phyloP scores from a whole-genome alignment of 2,888 invertebrate species.

The Glaucopsyche alexis region DNA sequence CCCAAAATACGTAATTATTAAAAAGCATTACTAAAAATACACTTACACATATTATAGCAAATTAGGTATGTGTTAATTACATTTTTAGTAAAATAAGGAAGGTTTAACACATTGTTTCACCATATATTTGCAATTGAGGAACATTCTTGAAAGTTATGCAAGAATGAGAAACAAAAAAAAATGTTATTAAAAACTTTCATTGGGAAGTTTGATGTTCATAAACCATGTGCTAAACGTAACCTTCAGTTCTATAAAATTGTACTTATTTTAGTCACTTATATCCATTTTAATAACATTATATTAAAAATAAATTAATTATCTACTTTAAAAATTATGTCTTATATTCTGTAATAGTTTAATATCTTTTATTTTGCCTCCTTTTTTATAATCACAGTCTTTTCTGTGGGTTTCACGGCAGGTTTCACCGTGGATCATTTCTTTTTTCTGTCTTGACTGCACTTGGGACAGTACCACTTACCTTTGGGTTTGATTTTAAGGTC shows the following conservation, averaged over 20 bases:
- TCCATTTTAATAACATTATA: constrained; percentile 35
- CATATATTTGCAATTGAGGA: too few relatives aligned
- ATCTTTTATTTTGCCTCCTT: constrained; percentile 60
- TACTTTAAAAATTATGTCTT: constrained; percentile 38
- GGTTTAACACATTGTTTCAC: too few relatives aligned
- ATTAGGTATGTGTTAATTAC: too few relatives aligned
- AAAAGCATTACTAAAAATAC: too few relatives aligned
- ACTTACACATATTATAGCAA: too few relatives aligned
- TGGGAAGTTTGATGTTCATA: neutral
- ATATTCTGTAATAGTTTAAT: constrained; percentile 38
- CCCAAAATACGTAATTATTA: too few relatives aligned
- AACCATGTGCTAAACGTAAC: constrained; percentile 4
- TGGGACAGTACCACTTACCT: constrained; percentile 97
- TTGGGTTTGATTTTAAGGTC: constrained; percentile 94
- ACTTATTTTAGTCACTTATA: constrained; percentile 1
- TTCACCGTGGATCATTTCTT: constrained; percentile 83
- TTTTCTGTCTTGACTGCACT: constrained; percentile 90
- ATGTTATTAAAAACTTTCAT: neutral
- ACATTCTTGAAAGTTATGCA: neutral
- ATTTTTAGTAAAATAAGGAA: too few relatives aligned
- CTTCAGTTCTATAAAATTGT: constrained; percentile 3
- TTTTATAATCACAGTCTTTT: constrained; percentile 66
- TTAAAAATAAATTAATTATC: constrained; percentile 40
- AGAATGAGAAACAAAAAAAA: neutral
- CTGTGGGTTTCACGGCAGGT: constrained; percentile 55